Evolutionary conservation across 37 sponge, comb jelly and placozoan species (phyloP).

Genomic region (Chondrilla cf. caribensis): DNA sequence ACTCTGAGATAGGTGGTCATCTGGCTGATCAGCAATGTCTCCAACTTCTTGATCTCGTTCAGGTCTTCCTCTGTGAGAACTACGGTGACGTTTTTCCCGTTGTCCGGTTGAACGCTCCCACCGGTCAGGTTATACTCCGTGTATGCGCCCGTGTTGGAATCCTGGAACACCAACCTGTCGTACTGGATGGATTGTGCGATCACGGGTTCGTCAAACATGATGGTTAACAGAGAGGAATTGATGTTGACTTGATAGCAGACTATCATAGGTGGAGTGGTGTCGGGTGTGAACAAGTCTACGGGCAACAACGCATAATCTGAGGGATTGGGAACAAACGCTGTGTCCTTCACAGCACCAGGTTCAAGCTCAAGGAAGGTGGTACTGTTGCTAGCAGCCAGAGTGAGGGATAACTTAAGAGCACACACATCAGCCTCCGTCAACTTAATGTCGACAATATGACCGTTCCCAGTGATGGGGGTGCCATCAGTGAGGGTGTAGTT

Average conservation of each 20-base stretch:
- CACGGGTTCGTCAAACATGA: constrained; percentile 85
- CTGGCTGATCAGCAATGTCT: constrained; percentile 45
- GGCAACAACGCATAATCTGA: not conserved
- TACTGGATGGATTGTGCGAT: constrained; percentile 42
- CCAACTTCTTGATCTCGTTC: constrained; percentile 77
- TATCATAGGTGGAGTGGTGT: constrained; percentile 70
- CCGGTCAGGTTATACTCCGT: constrained; percentile 46
- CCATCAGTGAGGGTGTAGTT: constrained; percentile 45
- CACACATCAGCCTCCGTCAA: constrained; percentile 50
- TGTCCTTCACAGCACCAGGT: constrained; percentile 54
- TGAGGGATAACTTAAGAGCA: constrained; percentile 58
- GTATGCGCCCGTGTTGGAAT: not conserved
- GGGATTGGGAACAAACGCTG: constrained; percentile 35
- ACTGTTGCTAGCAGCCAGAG: constrained; percentile 53
- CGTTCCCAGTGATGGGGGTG: constrained; percentile 32
- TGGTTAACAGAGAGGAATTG: constrained; percentile 51
- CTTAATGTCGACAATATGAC: constrained; percentile 26
- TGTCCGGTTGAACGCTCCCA: constrained; percentile 54
- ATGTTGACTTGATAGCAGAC: constrained; percentile 50
- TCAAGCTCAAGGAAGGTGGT: constrained; percentile 57
- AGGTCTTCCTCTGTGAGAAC: constrained; percentile 56
- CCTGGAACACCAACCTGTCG: constrained; percentile 43
- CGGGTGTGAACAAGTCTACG: constrained; percentile 16
- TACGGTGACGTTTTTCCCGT: constrained; percentile 56
- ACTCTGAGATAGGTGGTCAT: constrained; percentile 49